Base-by-base conservation (phyloP, 2,888 invertebrate species). In the Nyleta sp. region DNA sequence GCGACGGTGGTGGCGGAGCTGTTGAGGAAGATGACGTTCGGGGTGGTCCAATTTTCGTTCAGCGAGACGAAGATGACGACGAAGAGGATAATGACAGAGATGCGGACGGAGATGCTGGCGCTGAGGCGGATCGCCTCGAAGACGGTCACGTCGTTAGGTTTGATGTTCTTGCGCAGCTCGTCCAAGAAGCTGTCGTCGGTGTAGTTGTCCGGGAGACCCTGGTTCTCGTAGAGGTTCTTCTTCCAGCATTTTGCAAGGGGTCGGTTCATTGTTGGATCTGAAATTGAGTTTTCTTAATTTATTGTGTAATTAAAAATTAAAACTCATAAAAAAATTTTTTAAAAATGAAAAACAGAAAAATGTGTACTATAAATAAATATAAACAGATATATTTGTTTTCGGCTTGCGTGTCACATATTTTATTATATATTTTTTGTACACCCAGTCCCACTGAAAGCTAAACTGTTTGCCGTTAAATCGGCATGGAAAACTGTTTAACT, bases 171-270 rank as follows among this genome's bases (percentile, higher is more conserved):
- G 70, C 93, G 93, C 17, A 99, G 87, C 81, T 98, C 96, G 86
- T 95, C 94, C 1, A 99, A 91, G 89, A 99, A 99, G 48, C 95
- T 94, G 20, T 93, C 92, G 88, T 98, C 97, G 0, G 98, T 98
- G 87, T 98, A 97, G 90, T 98, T 98, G 90, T 99, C 99, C 0
- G 97, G 96, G 78, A 95, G 96, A 17, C 94, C 95, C 72, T 95
- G 94, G 86, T 96, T 95, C 89, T 96, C 96, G 87, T 98, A 99
- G 15, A 99, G 91, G 86, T 97, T 96, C 91, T 98, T 98, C 48
- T 91, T 89, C 82, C 81, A 81, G 3, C 13, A 18, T 13, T 46
- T 65, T 33, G 40, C 11, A n/a, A n/a, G 10, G 17, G 22, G 31
- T 44, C 2, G 22, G 13, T 59, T 52, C 64, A 79, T 70, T 59